Evolutionary conservation across 2,113 vertebrate genomes (phyloP).

Genomic region (Neogobius melanostomus): DNA sequence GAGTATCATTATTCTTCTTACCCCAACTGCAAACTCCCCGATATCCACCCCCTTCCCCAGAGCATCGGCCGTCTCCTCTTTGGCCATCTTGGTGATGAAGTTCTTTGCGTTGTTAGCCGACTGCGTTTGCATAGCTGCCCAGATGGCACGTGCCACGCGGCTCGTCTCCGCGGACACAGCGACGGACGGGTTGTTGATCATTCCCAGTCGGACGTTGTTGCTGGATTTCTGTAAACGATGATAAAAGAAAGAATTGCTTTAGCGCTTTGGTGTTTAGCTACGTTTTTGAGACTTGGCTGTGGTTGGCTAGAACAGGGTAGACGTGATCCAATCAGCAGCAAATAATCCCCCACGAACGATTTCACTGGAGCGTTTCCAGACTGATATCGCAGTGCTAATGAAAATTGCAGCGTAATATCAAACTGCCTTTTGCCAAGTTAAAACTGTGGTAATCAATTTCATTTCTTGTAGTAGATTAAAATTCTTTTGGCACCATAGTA

Average conservation of each 20-base stretch:
- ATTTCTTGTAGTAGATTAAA: too few species aligned
- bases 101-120: slow-evolving; percentile 93
- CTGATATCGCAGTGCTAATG: too few species aligned
- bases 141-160: slow-evolving; percentile 83
- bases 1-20: slow-evolving; percentile 61
- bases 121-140: slow-evolving; percentile 93
- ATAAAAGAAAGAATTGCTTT: neutral
- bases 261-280: slow-evolving; percentile 5
- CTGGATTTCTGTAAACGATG: slow-evolving; percentile 79
- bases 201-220: slow-evolving; percentile 89
- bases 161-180: slow-evolving; percentile 73
- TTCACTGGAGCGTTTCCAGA: too few species aligned
- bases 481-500: too few species aligned
- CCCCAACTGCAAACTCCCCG: slow-evolving; percentile 89
- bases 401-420: too few species aligned
- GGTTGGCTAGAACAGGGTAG: too few species aligned
- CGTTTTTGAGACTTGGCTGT: too few species aligned
- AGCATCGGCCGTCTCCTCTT: slow-evolving; percentile 85
- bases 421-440: too few species aligned
- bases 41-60: slow-evolving; percentile 81
- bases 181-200: slow-evolving; percentile 89
- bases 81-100: slow-evolving; percentile 95
- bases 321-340: too few species aligned
- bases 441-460: too few species aligned
- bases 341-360: too few species aligned